Evolutionary conservation across 1,140 invertebrate species (phyloP).

Genomic region (Chelonus insularis): DNA sequence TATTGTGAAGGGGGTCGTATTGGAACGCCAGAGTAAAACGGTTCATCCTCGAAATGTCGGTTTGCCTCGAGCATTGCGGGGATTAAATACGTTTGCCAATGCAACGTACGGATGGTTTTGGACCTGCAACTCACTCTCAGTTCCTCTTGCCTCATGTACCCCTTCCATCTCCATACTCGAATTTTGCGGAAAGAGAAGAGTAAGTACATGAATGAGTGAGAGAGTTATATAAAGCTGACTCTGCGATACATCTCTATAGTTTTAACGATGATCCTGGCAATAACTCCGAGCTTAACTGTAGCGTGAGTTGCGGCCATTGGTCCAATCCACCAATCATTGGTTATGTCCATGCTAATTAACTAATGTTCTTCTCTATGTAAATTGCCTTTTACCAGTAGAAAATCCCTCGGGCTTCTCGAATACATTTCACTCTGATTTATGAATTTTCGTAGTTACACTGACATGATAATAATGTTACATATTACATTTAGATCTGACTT

Average conservation of each 20-base stretch:
- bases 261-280: constrained; percentile 60
- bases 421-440: not conserved
- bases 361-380: constrained; percentile 59
- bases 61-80: constrained; percentile 29
- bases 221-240: constrained; percentile 39
- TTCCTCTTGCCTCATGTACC: not conserved
- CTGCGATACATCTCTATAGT: constrained; percentile 51
- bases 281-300: constrained; percentile 56
- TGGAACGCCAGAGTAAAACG: constrained; percentile 1
- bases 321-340: constrained; percentile 58
- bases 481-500: no score
- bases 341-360: constrained; percentile 58
- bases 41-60: constrained; percentile 31
- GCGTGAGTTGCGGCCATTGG: constrained; percentile 51
- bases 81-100: constrained; percentile 29
- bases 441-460: not conserved
- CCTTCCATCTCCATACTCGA: not conserved
- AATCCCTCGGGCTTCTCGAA: constrained; percentile 1
- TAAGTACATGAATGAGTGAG: constrained; percentile 12
- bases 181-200: not conserved
- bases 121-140: not conserved
- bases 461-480: no score
- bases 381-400: constrained; percentile 40
- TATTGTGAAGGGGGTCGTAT: not conserved
- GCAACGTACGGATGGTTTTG: constrained; percentile 18